Base-by-base conservation (phyloP, 2,113 vertebrate species). In the Pangasianodon gigas region DNA sequence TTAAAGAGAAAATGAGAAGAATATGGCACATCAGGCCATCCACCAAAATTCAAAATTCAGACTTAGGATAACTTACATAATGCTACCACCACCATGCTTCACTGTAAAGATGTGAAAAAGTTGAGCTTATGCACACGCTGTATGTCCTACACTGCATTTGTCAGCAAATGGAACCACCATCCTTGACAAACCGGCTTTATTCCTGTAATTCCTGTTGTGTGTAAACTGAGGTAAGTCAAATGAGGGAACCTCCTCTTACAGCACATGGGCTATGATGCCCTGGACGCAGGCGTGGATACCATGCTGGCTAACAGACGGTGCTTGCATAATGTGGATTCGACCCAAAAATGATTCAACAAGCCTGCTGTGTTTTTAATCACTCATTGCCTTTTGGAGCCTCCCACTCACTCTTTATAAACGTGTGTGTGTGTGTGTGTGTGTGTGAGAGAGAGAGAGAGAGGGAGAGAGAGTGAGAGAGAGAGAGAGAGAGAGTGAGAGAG, bases 261-360 rank as follows among this genome's bases (percentile, higher is more conserved):
- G 7, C 48, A 88, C 65, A 84, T 58, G 60, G 48, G 29, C 51
- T 74, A 10, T 44, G 32, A 74, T 74, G 88, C 52, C 67, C 54
- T 77, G 16, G 16, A 37, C 0, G 32, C 56, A 86, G 89, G 85
- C 82, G 88, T 85, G 74, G 65, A 86, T 83, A 62, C 56, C 87
- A 88, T 52, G 48, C 86, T 56, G 69, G 71, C 85, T 80, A 90
- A 90, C 86, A 92, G 89, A 90, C 89, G 85, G 48, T 3, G 32
- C 74, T 92, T 91, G 90, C 87, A 75, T 92, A 91, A 93, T 67
- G 91, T 85, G 89, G 87, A 87, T 60, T 91, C 81, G 85, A 86
- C 91, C 74, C 74, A 87, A 90, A 88, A 91, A 89, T 88, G 87
- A 92, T 89, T 91, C 89, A 85, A 67, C 51, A 71, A 54, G 85